phyloP scores from a whole-genome alignment of 2,113 vertebrate genomes.

The Hippocampus zosterae region DNA sequence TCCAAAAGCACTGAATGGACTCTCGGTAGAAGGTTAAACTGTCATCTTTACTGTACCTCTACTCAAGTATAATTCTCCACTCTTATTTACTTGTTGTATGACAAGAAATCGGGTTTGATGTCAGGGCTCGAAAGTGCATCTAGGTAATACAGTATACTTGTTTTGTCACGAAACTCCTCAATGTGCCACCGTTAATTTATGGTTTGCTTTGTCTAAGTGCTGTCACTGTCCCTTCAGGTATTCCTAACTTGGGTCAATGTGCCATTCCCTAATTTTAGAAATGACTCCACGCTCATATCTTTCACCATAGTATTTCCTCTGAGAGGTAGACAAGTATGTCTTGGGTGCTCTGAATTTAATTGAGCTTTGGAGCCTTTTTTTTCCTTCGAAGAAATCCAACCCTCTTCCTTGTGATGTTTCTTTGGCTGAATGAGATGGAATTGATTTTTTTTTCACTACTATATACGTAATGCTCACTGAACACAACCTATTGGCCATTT shows the following conservation, averaged over 20 bases:
- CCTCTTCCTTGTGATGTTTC: constrained; percentile 36
- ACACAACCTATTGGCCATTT: constrained; percentile 7
- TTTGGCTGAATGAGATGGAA: constrained; percentile 40
- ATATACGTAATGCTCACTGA: constrained; percentile 8
- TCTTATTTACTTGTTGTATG: neutral
- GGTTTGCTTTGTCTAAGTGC: constrained; percentile 19
- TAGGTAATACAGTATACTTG: constrained; percentile 8
- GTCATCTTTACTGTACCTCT: constrained; percentile 7
- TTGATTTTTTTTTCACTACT: constrained; percentile 21
- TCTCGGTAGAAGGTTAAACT: neutral
- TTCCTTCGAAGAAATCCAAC: constrained; percentile 51
- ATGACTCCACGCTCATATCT: constrained; percentile 4
- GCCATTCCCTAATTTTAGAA: constrained; percentile 3
- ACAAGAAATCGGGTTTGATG: neutral
- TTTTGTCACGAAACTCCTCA: constrained; percentile 13
- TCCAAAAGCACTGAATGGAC: neutral
- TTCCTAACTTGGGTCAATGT: constrained; percentile 1
- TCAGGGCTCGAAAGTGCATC: constrained; percentile 7
- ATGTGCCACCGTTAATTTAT: constrained; percentile 29
- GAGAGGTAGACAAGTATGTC: constrained; percentile 33
- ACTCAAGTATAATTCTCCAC: constrained; percentile 28
- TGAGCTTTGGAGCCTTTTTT: constrained; percentile 36
- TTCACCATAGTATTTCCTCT: constrained; percentile 19
- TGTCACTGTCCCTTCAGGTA: constrained; percentile 9
- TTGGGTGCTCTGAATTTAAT: constrained; percentile 46